These are phyloP conservation scores for Tetanocera ferruginea DNA, from an alignment of 2,888 invertebrate species.

Conservation along the genomic window DNA sequence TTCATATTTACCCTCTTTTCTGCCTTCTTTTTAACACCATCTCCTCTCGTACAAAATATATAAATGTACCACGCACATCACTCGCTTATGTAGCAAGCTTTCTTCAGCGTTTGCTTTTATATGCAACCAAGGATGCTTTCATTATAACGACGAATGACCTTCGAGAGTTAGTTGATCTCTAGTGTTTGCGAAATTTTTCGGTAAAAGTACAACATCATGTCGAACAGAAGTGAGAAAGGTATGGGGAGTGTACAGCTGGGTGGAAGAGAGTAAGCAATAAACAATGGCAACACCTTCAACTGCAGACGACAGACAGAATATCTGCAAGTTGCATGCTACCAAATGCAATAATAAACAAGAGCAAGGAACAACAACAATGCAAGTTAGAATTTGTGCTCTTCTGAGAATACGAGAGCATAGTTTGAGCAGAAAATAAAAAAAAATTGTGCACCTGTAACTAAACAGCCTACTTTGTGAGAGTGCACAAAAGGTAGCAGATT, in stretches of 20 bases:
- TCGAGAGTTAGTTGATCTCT: constrained; percentile 63
- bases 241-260: neutral
- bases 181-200: constrained; percentile 40
- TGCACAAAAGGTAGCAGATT: constrained; percentile 14
- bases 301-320: neutral
- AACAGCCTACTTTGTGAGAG: neutral
- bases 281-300: constrained; percentile 23
- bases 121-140: constrained; percentile 58
- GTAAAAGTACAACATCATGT: constrained; percentile 36
- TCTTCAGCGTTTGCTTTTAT: constrained; percentile 22
- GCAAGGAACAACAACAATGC: constrained; percentile 3
- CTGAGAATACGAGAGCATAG: neutral
- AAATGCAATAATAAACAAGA: constrained; percentile 8
- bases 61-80: neutral
- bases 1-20: too few species aligned
- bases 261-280: neutral
- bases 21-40: neutral
- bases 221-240: neutral
- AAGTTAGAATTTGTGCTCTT: neutral
- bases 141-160: constrained; percentile 60
- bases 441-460: neutral
- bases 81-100: constrained; percentile 16
- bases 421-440: neutral
- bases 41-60: too few species aligned
- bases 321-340: neutral